These are phyloP conservation scores for Drosophila barbarae DNA, from an alignment of 2,888 invertebrate species.

Conservation along the genomic window DNA sequence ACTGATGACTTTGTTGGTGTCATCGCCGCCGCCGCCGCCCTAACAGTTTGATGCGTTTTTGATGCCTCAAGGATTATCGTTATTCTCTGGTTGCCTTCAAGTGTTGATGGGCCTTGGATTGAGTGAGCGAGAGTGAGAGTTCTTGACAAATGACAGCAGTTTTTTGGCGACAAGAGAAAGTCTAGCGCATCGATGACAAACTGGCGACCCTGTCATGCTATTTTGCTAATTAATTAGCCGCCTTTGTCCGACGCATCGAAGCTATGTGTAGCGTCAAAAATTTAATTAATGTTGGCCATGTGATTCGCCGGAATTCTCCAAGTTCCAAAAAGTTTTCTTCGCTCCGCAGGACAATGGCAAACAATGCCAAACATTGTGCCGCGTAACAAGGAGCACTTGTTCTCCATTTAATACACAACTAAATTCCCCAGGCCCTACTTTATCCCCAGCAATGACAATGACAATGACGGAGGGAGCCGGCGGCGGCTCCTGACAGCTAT, in stretches of 20 bases:
- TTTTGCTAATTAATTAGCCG: conserved; percentile 63
- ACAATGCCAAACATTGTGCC: conserved; percentile 18
- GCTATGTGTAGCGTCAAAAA: conserved; percentile 42
- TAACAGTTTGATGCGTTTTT: conserved; percentile 65
- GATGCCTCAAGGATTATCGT: conserved; percentile 57
- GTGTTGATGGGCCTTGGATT: conserved; percentile 25
- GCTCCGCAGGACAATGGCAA: conserved; percentile 19
- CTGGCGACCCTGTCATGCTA: conserved; percentile 54
- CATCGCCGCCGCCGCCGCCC: conserved; percentile 36
- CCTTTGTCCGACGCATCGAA: conserved; percentile 44
- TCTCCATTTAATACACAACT: conserved; percentile 34
- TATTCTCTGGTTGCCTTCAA: conserved; percentile 19
- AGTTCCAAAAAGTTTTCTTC: conserved; percentile 9
- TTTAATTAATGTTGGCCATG: conserved; percentile 60
- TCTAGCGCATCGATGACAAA: conserved; percentile 21
- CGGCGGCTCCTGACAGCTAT: conserved; percentile 33
- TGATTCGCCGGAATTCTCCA: conserved; percentile 30
- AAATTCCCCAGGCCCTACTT: conserved; percentile 57
- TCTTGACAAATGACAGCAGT: conserved; percentile 56
- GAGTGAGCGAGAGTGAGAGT: conserved; percentile 8
- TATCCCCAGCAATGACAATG: conserved; percentile 24
- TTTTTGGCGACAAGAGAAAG: conserved; percentile 18
- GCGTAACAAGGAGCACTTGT: conserved; percentile 33
- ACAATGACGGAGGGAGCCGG: conserved; percentile 22
- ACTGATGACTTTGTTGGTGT: conserved; percentile 56